phyloP scores from a whole-genome alignment of 2,797 vertebrate genomes.

The Danio kyathit region DNA sequence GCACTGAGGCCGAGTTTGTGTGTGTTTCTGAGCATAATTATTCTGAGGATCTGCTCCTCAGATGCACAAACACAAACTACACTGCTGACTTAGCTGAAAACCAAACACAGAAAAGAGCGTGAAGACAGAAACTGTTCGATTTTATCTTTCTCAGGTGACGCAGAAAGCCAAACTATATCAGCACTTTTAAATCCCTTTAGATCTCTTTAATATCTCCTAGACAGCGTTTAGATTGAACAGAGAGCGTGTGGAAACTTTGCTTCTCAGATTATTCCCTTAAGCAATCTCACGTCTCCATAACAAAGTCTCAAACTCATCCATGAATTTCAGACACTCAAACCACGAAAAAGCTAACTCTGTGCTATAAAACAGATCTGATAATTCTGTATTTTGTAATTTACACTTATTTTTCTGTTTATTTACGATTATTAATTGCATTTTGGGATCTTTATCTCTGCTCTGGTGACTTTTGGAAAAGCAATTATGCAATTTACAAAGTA shows the following conservation, averaged over 20 bases:
- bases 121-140: not conserved
- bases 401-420: too few relatives aligned
- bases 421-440: too few relatives aligned
- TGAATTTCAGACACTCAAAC: not conserved
- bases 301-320: not conserved
- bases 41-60: not conserved
- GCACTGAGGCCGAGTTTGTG: not conserved
- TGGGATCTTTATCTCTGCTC: too few relatives aligned
- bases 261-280: not conserved
- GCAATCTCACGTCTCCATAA: not conserved
- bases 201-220: conserved; percentile 25
- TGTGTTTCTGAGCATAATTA: not conserved
- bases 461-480: too few relatives aligned
- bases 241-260: not conserved
- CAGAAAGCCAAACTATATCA: not conserved
- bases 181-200: not conserved
- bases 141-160: conserved; percentile 1
- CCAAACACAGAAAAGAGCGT: conserved; percentile 6
- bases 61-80: not conserved
- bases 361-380: too few relatives aligned
- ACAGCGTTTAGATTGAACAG: not conserved
- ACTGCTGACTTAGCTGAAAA: not conserved
- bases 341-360: not conserved
- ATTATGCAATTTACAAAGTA: too few relatives aligned
- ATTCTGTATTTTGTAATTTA: too few relatives aligned